Percentiles rank a stretch among this genome's conserved stretches.
Evolutionary conservation across 2,113 vertebrate genomes (phyloP).

Genomic region (Salvelinus fontinalis): DNA sequence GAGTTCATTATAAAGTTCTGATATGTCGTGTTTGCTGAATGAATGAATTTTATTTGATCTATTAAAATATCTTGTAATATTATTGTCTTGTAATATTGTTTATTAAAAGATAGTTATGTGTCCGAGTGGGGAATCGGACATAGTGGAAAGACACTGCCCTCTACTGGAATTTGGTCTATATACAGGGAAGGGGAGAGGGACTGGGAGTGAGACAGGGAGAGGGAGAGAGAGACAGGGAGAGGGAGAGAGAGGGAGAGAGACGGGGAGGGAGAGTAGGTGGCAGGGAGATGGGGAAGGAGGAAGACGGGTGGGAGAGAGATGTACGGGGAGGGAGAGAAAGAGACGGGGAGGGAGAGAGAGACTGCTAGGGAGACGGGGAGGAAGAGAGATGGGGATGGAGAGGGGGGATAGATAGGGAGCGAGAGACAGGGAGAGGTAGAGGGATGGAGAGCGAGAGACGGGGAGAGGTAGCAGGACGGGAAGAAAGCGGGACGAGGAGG

Average conservation of each 20-base stretch:
- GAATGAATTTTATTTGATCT: no score
- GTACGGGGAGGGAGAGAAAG: background rate
- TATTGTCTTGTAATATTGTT: background rate
- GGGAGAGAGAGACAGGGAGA: no score
- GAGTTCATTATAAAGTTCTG: no score
- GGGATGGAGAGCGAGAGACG: background rate
- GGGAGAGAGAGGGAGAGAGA: background rate
- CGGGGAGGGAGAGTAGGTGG: background rate
- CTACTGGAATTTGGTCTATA: constrained; percentile 55
- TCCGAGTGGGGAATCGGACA: constrained; percentile 15
- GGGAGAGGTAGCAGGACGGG: no score
- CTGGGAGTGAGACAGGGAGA: background rate
- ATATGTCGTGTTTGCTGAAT: no score
- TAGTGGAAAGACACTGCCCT: constrained; percentile 58
- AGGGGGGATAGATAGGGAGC: no score
- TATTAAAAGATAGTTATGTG: no score
- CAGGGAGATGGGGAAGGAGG: background rate
- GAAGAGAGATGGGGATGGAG: background rate
- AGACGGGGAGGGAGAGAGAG: background rate
- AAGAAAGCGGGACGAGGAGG: background rate
- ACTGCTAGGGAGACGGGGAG: background rate
- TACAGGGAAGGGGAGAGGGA: background rate
- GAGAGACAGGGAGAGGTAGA: constrained; percentile 13
- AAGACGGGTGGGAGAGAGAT: background rate
- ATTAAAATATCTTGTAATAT: no score